These are phyloP conservation scores for Drosophila parvula DNA, from an alignment of 1,140 invertebrate genomes.

Conservation along the genomic window DNA sequence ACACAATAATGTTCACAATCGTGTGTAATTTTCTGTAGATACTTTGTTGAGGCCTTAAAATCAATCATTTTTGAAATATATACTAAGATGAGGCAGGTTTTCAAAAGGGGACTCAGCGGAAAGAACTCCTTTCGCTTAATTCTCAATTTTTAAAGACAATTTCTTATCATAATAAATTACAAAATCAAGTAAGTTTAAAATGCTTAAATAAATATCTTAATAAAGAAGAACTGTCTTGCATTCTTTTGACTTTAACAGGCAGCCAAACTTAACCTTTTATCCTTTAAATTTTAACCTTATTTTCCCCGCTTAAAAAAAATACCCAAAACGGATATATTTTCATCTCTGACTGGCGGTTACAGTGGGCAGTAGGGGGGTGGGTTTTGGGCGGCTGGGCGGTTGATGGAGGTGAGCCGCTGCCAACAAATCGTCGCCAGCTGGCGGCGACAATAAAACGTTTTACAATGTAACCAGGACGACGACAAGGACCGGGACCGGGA, in stretches of 20 bases:
- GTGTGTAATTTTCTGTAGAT: neutral
- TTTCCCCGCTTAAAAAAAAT: neutral
- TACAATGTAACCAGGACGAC: slow-evolving; percentile 78
- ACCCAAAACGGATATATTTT: slow-evolving; percentile 11
- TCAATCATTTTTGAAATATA: neutral
- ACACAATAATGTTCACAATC: neutral
- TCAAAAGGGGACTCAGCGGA: neutral
- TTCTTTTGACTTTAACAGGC: too few relatives aligned
- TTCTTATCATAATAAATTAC: neutral
- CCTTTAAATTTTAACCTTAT: fast-evolving
- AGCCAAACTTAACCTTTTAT: neutral
- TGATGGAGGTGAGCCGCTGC: slow-evolving; percentile 23
- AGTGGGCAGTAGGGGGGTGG: slow-evolving; percentile 12
- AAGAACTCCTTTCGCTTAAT: neutral
- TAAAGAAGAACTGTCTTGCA: too few relatives aligned
- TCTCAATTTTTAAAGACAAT: neutral
- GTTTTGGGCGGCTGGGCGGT: neutral
- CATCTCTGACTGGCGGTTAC: slow-evolving; percentile 21
- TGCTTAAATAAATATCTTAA: neutral
- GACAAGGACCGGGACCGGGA: slow-evolving; percentile 36
- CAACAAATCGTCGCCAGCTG: slow-evolving; percentile 80
- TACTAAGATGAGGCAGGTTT: neutral
- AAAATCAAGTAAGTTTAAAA: neutral
- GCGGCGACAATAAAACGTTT: slow-evolving; percentile 77
- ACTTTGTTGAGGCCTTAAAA: neutral